Percentiles rank a stretch among this genome's conserved stretches.
Evolutionary conservation across 2,113 vertebrate genomes (phyloP).

Genomic region (Muscicapa adusta): DNA sequence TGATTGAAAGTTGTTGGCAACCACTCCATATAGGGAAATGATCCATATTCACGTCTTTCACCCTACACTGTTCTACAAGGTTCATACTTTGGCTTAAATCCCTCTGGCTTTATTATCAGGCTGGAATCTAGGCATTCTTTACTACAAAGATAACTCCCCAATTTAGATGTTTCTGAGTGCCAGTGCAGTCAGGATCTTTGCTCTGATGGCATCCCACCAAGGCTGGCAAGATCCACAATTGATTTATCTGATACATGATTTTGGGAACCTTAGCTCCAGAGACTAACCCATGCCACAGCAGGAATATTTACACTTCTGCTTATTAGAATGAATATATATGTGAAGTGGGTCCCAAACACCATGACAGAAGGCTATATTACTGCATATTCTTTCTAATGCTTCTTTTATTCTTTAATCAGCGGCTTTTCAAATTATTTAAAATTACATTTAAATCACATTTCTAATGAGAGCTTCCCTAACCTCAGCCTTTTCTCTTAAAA

Average conservation of each 20-base stretch:
- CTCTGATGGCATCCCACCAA: neutral
- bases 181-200: neutral
- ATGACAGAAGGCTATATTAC: neutral
- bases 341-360: neutral
- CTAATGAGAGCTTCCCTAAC: neutral
- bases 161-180: neutral
- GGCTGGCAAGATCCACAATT: neutral
- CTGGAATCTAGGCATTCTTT: constrained; percentile 19
- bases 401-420: neutral
- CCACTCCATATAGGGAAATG: neutral
- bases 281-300: neutral
- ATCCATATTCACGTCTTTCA: constrained; percentile 8
- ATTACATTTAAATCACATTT: neutral
- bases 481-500: neutral
- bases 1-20: neutral
- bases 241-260: neutral
- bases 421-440: neutral
- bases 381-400: neutral
- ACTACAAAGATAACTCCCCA: neutral
- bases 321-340: neutral
- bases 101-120: neutral
- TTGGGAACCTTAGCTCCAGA: neutral
- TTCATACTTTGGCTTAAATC: constrained; percentile 21
- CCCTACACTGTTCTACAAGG: neutral
- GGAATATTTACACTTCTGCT: neutral